Percentiles rank a stretch among this genome's conserved stretches.
Evolutionary conservation across 2,888 invertebrate genomes (phyloP).

Genomic region (Diarsia dahlii): DNA sequence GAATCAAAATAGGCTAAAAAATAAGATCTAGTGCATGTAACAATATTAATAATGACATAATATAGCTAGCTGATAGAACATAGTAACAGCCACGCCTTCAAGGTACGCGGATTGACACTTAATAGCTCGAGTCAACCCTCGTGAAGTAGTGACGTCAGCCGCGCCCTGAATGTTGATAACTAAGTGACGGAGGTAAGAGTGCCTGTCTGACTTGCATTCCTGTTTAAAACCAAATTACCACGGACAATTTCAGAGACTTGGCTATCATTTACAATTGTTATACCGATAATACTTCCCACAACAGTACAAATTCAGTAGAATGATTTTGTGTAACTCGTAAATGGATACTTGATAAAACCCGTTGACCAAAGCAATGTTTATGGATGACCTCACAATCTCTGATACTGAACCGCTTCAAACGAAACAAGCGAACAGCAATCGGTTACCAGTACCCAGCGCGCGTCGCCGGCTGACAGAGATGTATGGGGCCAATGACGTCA

Average conservation of each 20-base stretch:
- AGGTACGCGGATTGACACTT: neutral
- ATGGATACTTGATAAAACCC: neutral
- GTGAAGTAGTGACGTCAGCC: conserved; percentile 32
- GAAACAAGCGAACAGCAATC: conserved; percentile 59
- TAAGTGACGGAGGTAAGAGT: conserved; percentile 22
- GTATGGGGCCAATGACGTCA: conserved; percentile 64
- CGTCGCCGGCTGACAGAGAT: conserved; percentile 63
- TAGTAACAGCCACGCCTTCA: neutral
- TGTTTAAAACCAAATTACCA: conserved; percentile 1
- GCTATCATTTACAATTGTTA: neutral
- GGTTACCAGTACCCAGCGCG: conserved; percentile 56
- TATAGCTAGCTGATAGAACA: neutral
- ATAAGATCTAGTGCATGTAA: neutral
- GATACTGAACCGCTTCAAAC: conserved; percentile 45
- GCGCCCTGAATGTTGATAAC: conserved; percentile 50
- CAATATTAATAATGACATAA: neutral
- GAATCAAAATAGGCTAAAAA: neutral
- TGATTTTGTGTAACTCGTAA: neutral
- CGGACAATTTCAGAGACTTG: neutral
- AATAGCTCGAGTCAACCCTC: conserved; percentile 48
- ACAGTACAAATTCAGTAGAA: neutral
- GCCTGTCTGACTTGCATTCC: conserved; percentile 5
- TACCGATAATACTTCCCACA: neutral
- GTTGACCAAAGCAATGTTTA: neutral
- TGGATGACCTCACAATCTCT: conserved; percentile 17